phyloP scores from a whole-genome alignment of 2,797 vertebrate species.

The Diceros bicornis region DNA sequence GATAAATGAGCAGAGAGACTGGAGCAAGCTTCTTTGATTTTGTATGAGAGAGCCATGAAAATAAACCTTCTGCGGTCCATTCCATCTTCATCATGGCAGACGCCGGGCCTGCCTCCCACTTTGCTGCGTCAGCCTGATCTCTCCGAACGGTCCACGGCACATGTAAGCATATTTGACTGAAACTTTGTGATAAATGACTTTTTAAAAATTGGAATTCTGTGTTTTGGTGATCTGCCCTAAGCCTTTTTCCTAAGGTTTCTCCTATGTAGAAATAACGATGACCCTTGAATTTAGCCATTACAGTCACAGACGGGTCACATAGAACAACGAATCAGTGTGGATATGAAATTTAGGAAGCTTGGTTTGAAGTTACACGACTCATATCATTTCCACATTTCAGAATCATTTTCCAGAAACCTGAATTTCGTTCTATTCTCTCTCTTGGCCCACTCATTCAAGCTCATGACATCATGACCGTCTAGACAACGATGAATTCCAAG shows the following conservation, averaged over 20 bases:
- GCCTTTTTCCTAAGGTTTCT: not conserved
- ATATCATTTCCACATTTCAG: not conserved
- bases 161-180: not conserved
- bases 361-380: not conserved
- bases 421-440: not conserved
- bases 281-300: not conserved
- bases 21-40: not conserved
- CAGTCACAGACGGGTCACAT: not conserved
- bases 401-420: not conserved
- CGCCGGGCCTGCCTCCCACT: not conserved
- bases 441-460: not conserved
- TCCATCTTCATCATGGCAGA: not conserved
- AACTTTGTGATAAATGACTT: not conserved
- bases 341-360: not conserved
- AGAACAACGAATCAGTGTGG: not conserved
- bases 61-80: not conserved
- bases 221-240: not conserved
- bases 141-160: not conserved
- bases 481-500: too few species aligned
- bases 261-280: not conserved
- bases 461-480: not conserved
- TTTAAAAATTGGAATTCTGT: not conserved
- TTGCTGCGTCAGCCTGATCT: not conserved
- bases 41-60: not conserved
- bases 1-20: conserved; percentile 25